A percentile compares a stretch with the other conserved stretches of the same genome.
Evolutionary conservation across 2,797 vertebrate genomes (phyloP).

Genomic region (Acestrorhynchus altus): DNA sequence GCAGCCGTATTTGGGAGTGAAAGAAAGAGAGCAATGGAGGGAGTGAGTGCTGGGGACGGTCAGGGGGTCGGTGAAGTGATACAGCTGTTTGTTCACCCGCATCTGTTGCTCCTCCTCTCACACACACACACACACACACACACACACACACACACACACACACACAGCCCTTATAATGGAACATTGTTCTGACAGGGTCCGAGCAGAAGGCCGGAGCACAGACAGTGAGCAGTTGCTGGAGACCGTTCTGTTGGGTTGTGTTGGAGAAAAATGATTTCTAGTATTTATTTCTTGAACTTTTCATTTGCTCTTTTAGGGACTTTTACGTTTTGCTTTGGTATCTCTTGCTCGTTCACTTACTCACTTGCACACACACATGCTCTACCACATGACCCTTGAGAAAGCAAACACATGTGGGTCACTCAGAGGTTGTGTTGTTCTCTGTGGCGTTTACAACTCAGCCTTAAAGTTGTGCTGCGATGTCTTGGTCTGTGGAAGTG

Average conservation of each 20-base stretch:
- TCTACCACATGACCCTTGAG: neutral
- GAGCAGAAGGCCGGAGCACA: conserved; percentile 51
- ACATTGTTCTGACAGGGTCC: conserved; percentile 67
- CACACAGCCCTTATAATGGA: conserved; percentile 58
- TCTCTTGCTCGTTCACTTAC: neutral
- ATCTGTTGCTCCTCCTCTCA: conserved; percentile 76
- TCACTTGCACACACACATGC: neutral
- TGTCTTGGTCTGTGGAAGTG: neutral
- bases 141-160: conserved; percentile 18
- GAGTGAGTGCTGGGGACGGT: conserved; percentile 11
- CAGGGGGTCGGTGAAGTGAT: conserved; percentile 65
- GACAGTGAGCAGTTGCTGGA: neutral
- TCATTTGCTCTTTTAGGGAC: neutral
- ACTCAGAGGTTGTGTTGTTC: conserved; percentile 14
- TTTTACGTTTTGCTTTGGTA: conserved; percentile 2
- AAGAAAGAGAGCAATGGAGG: conserved; percentile 35
- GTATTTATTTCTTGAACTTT: neutral
- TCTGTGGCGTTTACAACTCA: neutral
- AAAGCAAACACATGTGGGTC: conserved; percentile 43
- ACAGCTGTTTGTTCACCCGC: conserved; percentile 78
- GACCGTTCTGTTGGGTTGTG: neutral
- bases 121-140: conserved; percentile 20
- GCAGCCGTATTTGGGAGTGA: conserved; percentile 33
- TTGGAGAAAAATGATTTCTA: neutral
- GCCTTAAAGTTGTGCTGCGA: neutral